A percentile compares a stretch with the other conserved stretches of the same genome.
Evolutionary conservation across 2,113 vertebrate genomes (phyloP).

Genomic region (Phaethon lepturus): DNA sequence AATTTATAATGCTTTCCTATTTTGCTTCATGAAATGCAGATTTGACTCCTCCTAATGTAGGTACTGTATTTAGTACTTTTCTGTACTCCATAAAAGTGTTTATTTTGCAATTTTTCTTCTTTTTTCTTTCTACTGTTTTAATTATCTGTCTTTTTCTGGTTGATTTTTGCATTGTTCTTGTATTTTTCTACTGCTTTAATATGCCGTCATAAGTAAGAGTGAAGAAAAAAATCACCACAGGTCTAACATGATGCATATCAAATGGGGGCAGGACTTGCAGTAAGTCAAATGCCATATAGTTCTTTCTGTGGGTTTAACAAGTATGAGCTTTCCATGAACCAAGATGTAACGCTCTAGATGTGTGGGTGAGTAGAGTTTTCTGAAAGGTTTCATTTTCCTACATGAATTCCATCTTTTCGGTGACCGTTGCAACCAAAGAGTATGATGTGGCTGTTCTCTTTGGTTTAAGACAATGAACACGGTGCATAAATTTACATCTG

Average conservation of each 20-base stretch:
- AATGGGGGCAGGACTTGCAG: not conserved
- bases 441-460: not conserved
- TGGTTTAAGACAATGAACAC: not conserved
- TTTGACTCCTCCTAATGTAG: slow-evolving; percentile 89
- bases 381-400: not conserved
- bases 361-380: not conserved
- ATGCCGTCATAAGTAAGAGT: slow-evolving; percentile 58
- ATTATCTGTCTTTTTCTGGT: slow-evolving; percentile 47
- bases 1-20: slow-evolving; percentile 81
- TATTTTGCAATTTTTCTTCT: slow-evolving; percentile 13
- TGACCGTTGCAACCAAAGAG: not conserved
- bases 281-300: not conserved
- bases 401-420: not conserved
- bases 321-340: not conserved
- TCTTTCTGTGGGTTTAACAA: not conserved
- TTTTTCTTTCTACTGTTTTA: slow-evolving; percentile 5
- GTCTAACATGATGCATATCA: not conserved
- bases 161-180: slow-evolving; percentile 69
- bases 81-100: slow-evolving; percentile 68
- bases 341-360: not conserved
- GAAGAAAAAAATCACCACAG: not conserved
- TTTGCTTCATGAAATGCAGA: slow-evolving; percentile 85
- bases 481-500: not conserved
- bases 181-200: slow-evolving; percentile 74
- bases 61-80: slow-evolving; percentile 87